Percentiles rank a stretch among this genome's conserved stretches.
Evolutionary conservation across 2,797 vertebrate genomes (phyloP).

Genomic region (Chiloscyllium punctatum): DNA sequence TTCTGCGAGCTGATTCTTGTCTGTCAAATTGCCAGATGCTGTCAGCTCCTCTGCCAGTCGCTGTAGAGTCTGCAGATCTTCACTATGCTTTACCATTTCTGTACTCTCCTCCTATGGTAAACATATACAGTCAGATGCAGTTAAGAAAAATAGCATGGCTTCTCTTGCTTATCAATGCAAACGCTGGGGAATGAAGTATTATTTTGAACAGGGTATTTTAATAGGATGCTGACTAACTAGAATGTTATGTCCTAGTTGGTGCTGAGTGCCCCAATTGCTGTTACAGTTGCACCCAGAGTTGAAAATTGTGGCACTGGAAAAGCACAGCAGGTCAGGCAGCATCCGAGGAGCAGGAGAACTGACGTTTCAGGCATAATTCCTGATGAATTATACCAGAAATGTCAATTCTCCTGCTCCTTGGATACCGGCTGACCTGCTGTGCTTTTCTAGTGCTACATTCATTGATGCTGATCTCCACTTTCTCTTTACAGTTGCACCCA

Average conservation of each 20-base stretch:
- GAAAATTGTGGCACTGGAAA: too few relatives aligned
- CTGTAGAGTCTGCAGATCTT: slow-evolving; percentile 72
- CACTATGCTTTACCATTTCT: slow-evolving; percentile 76
- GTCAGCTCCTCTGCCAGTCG: slow-evolving; percentile 67
- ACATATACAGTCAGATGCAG: background rate
- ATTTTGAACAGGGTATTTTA: background rate
- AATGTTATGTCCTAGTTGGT: background rate
- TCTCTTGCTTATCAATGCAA: background rate
- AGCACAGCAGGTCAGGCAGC: too few relatives aligned
- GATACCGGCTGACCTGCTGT: too few relatives aligned
- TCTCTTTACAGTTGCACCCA: background rate
- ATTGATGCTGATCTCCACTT: too few relatives aligned
- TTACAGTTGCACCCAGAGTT: background rate
- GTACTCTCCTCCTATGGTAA: slow-evolving; percentile 71
- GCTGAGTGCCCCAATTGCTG: background rate
- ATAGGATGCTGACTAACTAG: background rate
- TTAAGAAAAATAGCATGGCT: background rate
- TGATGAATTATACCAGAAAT: too few relatives aligned
- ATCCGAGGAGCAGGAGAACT: too few relatives aligned
- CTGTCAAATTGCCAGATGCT: slow-evolving; percentile 58
- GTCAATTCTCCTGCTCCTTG: too few relatives aligned
- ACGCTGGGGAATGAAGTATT: background rate
- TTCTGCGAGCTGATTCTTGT: slow-evolving; percentile 66
- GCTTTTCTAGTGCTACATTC: too few relatives aligned
- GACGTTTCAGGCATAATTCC: too few relatives aligned